Evolutionary conservation across 2,797 vertebrate genomes (phyloP), one percentile per base, ranked within the genome.

Genomic region (Gymnodraco acuticeps): DNA sequence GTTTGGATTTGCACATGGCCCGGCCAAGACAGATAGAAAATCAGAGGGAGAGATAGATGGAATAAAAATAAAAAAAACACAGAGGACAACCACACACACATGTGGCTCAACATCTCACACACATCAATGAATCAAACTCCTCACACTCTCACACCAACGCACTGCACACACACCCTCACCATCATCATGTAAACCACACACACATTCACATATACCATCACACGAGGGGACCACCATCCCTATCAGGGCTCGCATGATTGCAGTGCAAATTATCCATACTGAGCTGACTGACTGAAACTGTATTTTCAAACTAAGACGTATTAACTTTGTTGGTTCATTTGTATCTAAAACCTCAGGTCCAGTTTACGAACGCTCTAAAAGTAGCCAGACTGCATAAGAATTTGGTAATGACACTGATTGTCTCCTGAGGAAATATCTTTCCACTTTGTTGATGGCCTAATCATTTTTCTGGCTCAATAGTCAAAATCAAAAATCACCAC

Each of bases 1-100:
- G 93, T 98, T 99, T 96, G 97, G 97, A 96, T 97, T 99, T 98
- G 97, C 94, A 98, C 96, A 95, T 96, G 95, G 96, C 96, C 97
- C 96, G 94, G 97, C 96, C 97, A 97, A 96, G 94, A 88, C 48
- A 90, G 70, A 92, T 6, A 90, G 53, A 87, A 9, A 88, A 27
- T 73, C 42, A 90, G 38, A 83, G 23, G 86, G 23, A 81, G 23
- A 87, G 56, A 87, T 27, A 87, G 64, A 84, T n/a, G 48, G 78
- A 91, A 62, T 62, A 58, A 86, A 53, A 92, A 51, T 87, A 61
- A 38, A 58, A 66, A 38, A 38, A 38, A 38, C 33, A 38, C 33
- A 38, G 2, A 38, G 33, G 33, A 38, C 41, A 53, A 83, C 41
- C 78, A 87, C 77, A 38, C 8, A 62, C 83, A 82, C 76, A 78